Percentiles rank a stretch among this genome's conserved stretches.
Conservation (phyloP, 2,113 vertebrate genomes). For the Pterocles burchelli region DNA sequence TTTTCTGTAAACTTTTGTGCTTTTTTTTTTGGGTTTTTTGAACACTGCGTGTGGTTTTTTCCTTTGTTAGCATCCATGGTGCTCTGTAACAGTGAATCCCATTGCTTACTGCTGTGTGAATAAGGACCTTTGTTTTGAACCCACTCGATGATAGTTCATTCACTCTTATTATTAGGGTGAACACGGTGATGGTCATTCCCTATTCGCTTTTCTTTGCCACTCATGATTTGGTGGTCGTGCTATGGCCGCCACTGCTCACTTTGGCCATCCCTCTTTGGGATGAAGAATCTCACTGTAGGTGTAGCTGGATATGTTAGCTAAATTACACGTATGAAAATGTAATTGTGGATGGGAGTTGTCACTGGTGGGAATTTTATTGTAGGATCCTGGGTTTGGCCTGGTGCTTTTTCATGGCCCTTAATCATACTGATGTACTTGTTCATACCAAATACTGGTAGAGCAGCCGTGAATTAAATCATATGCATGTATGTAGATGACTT, state of each 20-base stretch:
- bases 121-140: slow-evolving; percentile 5
- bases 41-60: neutral
- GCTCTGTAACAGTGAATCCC: neutral
- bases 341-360: neutral
- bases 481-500: neutral
- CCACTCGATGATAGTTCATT: neutral
- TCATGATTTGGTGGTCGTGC: rapidly evolving
- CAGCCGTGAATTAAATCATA: rapidly evolving
- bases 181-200: neutral
- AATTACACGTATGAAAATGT: neutral
- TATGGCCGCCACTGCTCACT: rapidly evolving
- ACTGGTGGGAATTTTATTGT: neutral
- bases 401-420: neutral
- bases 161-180: neutral
- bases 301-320: neutral
- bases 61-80: neutral
- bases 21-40: neutral
- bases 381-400: neutral
- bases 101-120: neutral
- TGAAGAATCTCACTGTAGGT: neutral
- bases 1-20: neutral
- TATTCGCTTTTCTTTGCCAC: neutral
- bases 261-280: neutral
- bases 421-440: neutral
- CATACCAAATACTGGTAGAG: neutral